These are phyloP conservation scores for Graptemys geographica DNA, from an alignment of 2,797 vertebrate species.

Conservation along the genomic window DNA sequence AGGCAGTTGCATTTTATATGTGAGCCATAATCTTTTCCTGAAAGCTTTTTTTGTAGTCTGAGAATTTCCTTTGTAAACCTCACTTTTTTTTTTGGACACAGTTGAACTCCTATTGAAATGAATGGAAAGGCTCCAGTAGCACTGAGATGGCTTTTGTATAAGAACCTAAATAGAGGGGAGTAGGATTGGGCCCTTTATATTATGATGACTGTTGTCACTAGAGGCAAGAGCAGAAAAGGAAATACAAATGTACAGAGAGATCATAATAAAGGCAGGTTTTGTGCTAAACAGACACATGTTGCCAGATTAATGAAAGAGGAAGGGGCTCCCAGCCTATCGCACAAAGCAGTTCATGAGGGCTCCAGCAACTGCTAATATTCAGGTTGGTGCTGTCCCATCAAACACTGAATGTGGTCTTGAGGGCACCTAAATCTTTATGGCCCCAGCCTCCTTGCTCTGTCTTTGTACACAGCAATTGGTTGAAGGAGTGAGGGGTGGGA, in stretches of 20 bases:
- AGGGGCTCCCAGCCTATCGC: neutral
- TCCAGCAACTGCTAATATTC: neutral
- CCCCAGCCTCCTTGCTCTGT: neutral
- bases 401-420: neutral
- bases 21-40: neutral
- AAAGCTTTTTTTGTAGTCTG: neutral
- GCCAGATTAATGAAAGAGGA: neutral
- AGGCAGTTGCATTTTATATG: neutral
- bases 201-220: neutral
- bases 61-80: neutral
- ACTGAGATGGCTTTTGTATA: accelerated
- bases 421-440: no score
- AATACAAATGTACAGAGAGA: neutral
- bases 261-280: neutral
- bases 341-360: neutral
- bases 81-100: neutral
- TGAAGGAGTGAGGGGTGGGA: neutral
- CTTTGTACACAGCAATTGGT: neutral
- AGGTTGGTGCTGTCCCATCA: neutral
- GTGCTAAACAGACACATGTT: neutral
- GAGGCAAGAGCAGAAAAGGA: neutral
- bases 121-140: neutral
- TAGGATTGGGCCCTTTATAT: neutral
- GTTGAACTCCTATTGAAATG: neutral
- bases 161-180: neutral